Evolutionary conservation across 2,113 vertebrate species (phyloP), one percentile per base, ranked within the genome.

Genomic region (Planiliza haematocheilus): DNA sequence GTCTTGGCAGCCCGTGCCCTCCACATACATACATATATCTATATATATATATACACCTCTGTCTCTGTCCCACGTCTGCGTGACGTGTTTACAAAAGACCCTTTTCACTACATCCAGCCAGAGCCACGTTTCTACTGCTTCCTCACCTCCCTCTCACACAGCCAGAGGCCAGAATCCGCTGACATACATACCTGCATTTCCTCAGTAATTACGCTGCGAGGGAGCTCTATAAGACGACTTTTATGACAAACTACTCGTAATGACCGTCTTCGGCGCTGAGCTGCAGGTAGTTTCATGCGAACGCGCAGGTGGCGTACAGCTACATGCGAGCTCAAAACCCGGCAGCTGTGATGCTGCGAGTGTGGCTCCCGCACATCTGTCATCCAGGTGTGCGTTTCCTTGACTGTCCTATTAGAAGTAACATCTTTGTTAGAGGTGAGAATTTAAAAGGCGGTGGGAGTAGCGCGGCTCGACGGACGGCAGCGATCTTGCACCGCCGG

Each of bases 311-410:
- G 24, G 24, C 5, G 2, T 30, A 30, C 24, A 30, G 24, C 24
- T 30, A 30, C 24, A 5, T 30, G 5, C 3, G 24, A 60, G 41
- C 18, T 43, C 5, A 17, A 38, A 69, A 50, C 30, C 24, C 24
- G 43, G 12, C 73, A 80, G 60, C 51, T 67, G 73, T 43, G 51
- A 62, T 74, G 65, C 56, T 53, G 34, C 65, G 37, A 53, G 56
- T 85, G 56, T 74, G 50, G 17, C 7, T 70, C 41, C 30, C 38
- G 59, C 67, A 81, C 86, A 89, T 88, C 83, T 90, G 87, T 62
- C 62, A 51, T 46, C 39, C 66, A 82, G 75, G 30, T 82, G 70
- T 66, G 24, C 16, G 37, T 52, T 30, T 3, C 49, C 16, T 42
- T 39, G 21, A 67, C 8, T 34, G n/a, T 34, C 77, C 8, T 4